Evolutionary conservation across 2,113 vertebrate genomes (phyloP), one percentile per base, ranked within the genome.

Genomic region (Girardinichthys multiradiatus): DNA sequence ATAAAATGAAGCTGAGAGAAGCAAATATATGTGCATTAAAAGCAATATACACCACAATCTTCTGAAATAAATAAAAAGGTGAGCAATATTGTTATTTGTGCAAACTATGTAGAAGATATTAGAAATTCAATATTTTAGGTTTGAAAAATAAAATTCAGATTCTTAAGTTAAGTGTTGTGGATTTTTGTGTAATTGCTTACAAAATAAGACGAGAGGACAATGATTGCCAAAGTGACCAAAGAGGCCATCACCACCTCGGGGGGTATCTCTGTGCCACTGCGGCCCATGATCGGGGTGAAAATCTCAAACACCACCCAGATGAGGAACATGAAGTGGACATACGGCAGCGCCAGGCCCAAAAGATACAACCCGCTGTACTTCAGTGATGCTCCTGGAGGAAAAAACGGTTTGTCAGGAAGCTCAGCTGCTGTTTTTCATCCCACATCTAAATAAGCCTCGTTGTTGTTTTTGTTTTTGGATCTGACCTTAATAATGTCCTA

Each of bases 261-360:
- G 17, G 95, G 96, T 37, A 98, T 97, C 91, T 98, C 97, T 0
- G 97, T 96, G 70, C 97, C 97, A 24, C 96, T 98, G 72, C 97
- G 96, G 8, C 98, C 98, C 90, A 98, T 95, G 73, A 99, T 97
- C 64, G 98, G 98, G 0, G 95, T 96, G 81, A 99, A 98, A 93
- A 99, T 98, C 91, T 99, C 98, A 92, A 98, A 99, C 39, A 98
- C 94, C 35, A 96, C 94, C 96, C 97, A 98, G 83, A 96, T 95
- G 70, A 99, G 94, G 83, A 99, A 99, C 85, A 97, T 89, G 74
- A 95, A 92, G 86, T 98, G 97, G 15, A 98, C 61, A 24, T 99
- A 97, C 0, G 98, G 97, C 85, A 96, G 31, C 57, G 95, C 94
- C 93, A 99, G 94, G 30, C 97, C 97, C 79, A 96, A 39, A 80